These are phyloP conservation scores for Xenentodon cancila DNA, from an alignment of 2,797 vertebrate species.

Conservation along the genomic window DNA sequence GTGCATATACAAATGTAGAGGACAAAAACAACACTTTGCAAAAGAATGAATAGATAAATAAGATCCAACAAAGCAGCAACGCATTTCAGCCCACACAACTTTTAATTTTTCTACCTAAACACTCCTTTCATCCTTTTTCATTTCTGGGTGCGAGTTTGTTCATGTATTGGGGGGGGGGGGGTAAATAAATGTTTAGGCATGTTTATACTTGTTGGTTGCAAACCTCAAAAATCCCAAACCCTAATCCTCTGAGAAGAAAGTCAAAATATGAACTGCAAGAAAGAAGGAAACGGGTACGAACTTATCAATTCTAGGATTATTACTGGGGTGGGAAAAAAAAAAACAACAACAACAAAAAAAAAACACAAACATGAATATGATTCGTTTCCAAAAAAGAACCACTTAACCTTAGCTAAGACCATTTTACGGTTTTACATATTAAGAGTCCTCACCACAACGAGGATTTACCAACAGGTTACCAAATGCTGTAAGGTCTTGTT, in stretches of 20 bases:
- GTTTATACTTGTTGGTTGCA: slow-evolving; percentile 48
- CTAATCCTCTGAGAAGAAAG: not conserved
- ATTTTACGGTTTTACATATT: too few species aligned
- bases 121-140: slow-evolving; percentile 47
- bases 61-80: slow-evolving; percentile 12
- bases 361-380: too few species aligned
- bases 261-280: not conserved
- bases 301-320: too few species aligned
- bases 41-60: not conserved
- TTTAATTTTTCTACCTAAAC: too few species aligned
- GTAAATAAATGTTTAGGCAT: slow-evolving; percentile 17
- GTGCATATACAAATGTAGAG: not conserved
- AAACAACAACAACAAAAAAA: too few species aligned
- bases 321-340: too few species aligned
- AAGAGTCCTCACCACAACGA: not conserved
- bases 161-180: not conserved
- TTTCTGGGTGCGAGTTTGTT: slow-evolving; percentile 11
- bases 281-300: too few species aligned
- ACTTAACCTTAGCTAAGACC: too few species aligned
- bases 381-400: too few species aligned
- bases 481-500: not conserved
- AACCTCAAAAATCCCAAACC: slow-evolving; percentile 11
- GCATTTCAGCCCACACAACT: not conserved
- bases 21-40: slow-evolving; percentile 15
- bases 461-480: not conserved